These are phyloP conservation scores for Scaeva pyrastri DNA, from an alignment of 2,888 invertebrate genomes.

Conservation along the genomic window DNA sequence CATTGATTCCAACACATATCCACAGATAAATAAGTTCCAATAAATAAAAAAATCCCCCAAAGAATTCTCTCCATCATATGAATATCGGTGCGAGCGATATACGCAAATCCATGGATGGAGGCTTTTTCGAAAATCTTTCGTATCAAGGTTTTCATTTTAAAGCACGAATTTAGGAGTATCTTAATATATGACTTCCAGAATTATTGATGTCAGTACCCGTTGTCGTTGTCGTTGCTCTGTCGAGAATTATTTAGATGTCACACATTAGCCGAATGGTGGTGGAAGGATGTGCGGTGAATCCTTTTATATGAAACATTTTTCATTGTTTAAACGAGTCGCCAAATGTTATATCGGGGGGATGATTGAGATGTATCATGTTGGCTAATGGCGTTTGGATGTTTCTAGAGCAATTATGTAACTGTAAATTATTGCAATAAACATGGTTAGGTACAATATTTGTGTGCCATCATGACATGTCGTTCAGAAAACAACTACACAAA, in stretches of 20 bases:
- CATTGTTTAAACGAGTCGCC: not conserved
- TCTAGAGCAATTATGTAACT: conserved; percentile 32
- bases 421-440: conserved; percentile 24
- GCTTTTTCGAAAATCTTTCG: conserved; percentile 78
- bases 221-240: not conserved
- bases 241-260: not conserved
- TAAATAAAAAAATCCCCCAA: conserved; percentile 79
- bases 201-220: too few relatives aligned
- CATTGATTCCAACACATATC: conserved; percentile 80
- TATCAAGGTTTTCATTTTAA: conserved; percentile 54
- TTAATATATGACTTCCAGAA: too few relatives aligned
- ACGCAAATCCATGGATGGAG: conserved; percentile 81
- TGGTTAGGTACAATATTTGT: not conserved
- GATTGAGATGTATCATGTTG: conserved; percentile 36
- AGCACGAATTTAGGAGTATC: too few relatives aligned
- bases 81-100: conserved; percentile 79
- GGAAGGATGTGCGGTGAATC: not conserved
- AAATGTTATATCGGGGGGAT: conserved; percentile 12
- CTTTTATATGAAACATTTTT: conserved; percentile 46
- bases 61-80: conserved; percentile 80
- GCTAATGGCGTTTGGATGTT: conserved; percentile 71
- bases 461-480: not conserved
- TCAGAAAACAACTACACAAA: not conserved
- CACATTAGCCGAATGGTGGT: not conserved
- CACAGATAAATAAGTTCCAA: conserved; percentile 78